Conservation (phyloP, 2,888 invertebrate species). For the Baccha elongata region DNA sequence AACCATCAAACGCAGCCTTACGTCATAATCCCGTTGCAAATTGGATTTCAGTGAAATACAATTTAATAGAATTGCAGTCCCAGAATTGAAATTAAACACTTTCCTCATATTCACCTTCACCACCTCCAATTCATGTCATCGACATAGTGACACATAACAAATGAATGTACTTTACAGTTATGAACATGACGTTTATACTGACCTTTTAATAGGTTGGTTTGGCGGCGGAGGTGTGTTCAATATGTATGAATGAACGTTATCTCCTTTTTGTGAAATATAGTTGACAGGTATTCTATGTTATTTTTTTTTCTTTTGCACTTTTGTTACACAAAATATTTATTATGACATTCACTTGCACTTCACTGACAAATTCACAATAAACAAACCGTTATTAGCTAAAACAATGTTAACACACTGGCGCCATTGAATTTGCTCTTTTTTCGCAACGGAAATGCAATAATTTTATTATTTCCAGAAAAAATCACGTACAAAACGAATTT, state of each 20-base stretch:
- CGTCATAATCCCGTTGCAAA: background rate
- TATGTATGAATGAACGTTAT: background rate
- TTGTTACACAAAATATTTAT: conserved; percentile 6
- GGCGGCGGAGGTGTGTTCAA: background rate
- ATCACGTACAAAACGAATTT: conserved; percentile 30
- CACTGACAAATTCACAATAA: conserved; percentile 43
- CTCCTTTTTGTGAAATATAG: background rate
- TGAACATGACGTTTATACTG: conserved; percentile 30
- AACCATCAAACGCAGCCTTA: background rate
- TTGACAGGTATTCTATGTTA: background rate
- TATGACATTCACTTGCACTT: too few species aligned
- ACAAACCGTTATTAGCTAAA: conserved; percentile 41
- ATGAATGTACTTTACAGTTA: conserved; percentile 22
- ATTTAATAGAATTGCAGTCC: too few species aligned
- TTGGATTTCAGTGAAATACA: background rate
- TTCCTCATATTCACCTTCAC: background rate
- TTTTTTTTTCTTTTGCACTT: background rate
- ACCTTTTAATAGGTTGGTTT: conserved; percentile 24
- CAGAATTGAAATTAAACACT: too few species aligned
- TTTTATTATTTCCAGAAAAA: conserved; percentile 8
- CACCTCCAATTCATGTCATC: conserved; percentile 6
- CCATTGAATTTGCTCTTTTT: conserved; percentile 49
- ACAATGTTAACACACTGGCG: conserved; percentile 4
- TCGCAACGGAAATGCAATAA: conserved; percentile 42
- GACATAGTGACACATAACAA: conserved; percentile 48